Evolutionary conservation across 2,113 vertebrate genomes (phyloP).

Genomic region (Galeopterus variegatus): DNA sequence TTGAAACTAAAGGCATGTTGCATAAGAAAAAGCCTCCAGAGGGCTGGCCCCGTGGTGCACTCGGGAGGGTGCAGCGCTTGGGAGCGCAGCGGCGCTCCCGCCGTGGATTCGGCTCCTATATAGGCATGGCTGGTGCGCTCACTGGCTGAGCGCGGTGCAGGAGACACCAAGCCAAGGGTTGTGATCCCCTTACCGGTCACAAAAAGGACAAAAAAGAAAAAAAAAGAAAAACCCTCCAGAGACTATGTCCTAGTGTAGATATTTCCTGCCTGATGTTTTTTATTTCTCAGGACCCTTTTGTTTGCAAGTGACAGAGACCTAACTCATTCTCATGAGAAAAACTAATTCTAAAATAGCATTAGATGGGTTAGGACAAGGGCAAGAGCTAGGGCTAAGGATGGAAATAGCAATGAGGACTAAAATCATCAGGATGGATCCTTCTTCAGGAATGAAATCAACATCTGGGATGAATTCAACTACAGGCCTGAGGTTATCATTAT

Average conservation of each 20-base stretch:
- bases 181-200: no score
- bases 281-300: background rate
- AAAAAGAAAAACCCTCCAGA: background rate
- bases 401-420: background rate
- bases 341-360: background rate
- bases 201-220: no score
- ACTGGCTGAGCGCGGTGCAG: no score
- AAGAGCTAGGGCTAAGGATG: background rate
- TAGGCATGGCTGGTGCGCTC: no score
- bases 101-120: no score
- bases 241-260: background rate
- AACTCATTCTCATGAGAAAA: background rate
- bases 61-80: no score
- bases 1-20: background rate
- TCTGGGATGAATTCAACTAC: background rate
- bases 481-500: background rate
- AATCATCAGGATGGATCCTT: no score
- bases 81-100: no score
- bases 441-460: background rate
- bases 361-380: no score
- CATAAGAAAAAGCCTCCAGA: background rate
- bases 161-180: no score
- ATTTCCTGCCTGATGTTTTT: background rate
- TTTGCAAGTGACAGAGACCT: background rate
- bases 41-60: no score